Evolutionary conservation across 2,113 vertebrate genomes (phyloP).

Genomic region (Oncorhynchus gorbuscha): DNA sequence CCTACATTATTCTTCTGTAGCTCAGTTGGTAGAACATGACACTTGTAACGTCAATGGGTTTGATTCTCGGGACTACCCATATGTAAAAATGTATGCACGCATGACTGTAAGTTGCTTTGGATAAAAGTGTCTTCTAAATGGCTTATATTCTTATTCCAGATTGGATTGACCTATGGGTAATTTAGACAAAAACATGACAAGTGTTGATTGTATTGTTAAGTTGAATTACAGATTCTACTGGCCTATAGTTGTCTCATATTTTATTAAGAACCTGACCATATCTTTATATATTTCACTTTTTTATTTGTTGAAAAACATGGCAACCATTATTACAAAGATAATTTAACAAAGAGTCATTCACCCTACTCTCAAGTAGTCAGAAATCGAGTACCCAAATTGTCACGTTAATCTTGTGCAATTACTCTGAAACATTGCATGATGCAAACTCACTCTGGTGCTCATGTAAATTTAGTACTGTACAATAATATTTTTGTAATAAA

Average conservation of each 20-base stretch:
- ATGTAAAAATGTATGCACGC: too few species aligned
- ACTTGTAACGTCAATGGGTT: too few species aligned
- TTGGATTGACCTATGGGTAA: background rate
- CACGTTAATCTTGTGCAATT: background rate
- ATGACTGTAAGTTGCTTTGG: too few species aligned
- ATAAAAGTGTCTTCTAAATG: too few species aligned
- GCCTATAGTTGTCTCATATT: background rate
- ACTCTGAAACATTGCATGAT: slow-evolving; percentile 30
- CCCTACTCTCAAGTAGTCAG: background rate
- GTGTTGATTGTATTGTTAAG: background rate
- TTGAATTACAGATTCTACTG: background rate
- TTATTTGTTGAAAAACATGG: background rate
- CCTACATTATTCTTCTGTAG: too few species aligned
- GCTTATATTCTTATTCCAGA: too few species aligned
- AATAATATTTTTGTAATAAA: slow-evolving; percentile 56
- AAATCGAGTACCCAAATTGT: background rate
- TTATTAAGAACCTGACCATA: too few species aligned
- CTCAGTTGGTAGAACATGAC: too few species aligned
- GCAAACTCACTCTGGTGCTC: slow-evolving; percentile 27
- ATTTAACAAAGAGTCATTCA: background rate
- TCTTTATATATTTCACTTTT: background rate
- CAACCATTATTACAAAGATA: background rate
- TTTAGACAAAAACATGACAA: background rate
- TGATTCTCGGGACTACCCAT: too few species aligned
- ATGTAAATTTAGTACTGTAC: slow-evolving; percentile 15